These are phyloP conservation scores for Megaustenia siamemsis DNA, from an alignment of 2,888 invertebrate genomes.

Conservation along the genomic window DNA sequence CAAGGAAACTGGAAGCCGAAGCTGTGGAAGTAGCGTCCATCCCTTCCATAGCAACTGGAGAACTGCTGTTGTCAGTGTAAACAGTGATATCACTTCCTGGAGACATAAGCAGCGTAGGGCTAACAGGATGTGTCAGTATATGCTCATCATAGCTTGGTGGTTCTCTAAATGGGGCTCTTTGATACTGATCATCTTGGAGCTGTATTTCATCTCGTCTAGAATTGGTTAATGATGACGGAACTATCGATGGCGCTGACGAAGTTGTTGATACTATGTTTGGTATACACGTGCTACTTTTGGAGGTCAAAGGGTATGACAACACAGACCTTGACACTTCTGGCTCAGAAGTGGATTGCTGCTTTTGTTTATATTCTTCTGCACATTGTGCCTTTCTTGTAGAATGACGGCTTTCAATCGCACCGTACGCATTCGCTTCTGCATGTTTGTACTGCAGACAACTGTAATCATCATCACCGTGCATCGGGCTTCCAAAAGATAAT, in stretches of 20 bases:
- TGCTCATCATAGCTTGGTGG: conserved; percentile 55
- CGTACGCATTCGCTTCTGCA: not conserved
- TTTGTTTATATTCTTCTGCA: not conserved
- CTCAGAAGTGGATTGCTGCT: not conserved
- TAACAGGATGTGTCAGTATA: conserved; percentile 23
- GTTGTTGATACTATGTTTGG: not conserved
- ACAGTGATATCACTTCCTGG: conserved; percentile 29
- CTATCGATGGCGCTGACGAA: not conserved
- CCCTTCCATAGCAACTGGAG: conserved; percentile 26
- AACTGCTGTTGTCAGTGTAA: not conserved
- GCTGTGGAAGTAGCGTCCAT: conserved; percentile 40
- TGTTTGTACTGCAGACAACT: not conserved
- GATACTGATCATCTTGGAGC: not conserved
- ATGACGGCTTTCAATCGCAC: too few relatives aligned
- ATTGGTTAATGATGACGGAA: not conserved
- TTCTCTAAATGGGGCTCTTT: not conserved
- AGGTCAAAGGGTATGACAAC: not conserved
- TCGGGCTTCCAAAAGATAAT: too few relatives aligned
- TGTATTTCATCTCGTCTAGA: not conserved
- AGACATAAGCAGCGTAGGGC: not conserved
- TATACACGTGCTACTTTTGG: not conserved
- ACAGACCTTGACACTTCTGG: not conserved
- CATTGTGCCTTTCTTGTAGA: not conserved
- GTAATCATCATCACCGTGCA: not conserved
- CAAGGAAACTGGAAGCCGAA: conserved; percentile 45